Evolutionary conservation across 2,888 invertebrate genomes (phyloP), one percentile per base, ranked within the genome.

Genomic region (Scaptomyza caliginosa): DNA sequence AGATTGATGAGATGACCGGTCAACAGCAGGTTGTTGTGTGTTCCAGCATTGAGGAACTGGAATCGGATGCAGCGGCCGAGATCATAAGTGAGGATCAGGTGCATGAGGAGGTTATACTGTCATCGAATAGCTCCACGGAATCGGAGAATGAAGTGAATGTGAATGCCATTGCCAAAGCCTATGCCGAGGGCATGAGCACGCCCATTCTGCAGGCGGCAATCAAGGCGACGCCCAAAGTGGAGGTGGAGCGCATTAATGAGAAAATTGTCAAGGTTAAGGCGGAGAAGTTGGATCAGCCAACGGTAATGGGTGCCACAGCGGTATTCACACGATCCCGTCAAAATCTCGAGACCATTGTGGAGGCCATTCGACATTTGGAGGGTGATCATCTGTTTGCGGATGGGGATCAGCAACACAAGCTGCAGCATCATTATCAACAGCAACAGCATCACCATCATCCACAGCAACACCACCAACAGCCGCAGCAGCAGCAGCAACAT

Each of bases 321-420:
- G 70, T 73, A 4, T 59, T 78, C 48, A 93, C 94, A 13, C 94
- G 94, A 57, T 97, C 97, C 69, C 95, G 98, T 55, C 97, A 98
- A 91, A 99, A 98, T 91, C 93, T 99, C 84, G 98, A 99, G 92
- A 99, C 99, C 11, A 99, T 99, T 77, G 98, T 99, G 34, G 99
- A 99, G 91, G 99, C 99, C 56, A 99, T 99, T 88, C 95, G 98
- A 34, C 99, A 99, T 90, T 92, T 99, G 77, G 99, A 99, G 91
- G 99, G 99, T 36, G 98, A 98, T 91, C 97, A 97, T 91, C 92
- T 98, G 89, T 98, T 98, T 92, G 94, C 95, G 72, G 97, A 97
- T 86, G 87, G 85, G 8, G 95, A 85, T 23, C 86, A 88, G 38
- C 74, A 82, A 66, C 80, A 86, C 43, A 69, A 81, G 23, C 49